Conservation (phyloP, 2,113 vertebrate genomes). For the Crocuta crocuta region DNA sequence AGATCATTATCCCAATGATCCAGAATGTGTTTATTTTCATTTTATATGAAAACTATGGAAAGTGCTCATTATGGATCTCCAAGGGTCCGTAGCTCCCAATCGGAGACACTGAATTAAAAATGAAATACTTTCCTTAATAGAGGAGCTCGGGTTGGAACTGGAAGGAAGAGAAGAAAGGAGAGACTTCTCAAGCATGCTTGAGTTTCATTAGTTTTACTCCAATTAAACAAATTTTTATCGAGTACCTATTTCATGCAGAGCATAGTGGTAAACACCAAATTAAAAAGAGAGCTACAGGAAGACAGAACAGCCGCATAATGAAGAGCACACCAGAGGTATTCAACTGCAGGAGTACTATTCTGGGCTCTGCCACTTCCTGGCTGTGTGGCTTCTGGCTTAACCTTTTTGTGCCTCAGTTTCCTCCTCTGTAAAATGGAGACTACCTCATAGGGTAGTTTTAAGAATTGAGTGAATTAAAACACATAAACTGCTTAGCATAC, state of each 20-base stretch:
- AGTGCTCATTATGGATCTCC: neutral
- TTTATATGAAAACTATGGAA: constrained; percentile 3
- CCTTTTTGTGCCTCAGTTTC: neutral
- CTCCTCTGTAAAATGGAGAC: neutral
- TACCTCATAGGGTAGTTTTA: neutral
- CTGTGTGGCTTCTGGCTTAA: neutral
- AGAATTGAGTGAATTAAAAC: neutral
- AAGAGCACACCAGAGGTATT: neutral
- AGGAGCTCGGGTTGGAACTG: neutral
- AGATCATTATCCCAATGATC: neutral
- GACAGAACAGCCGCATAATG: neutral
- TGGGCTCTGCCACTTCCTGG: neutral
- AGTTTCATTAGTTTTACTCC: neutral
- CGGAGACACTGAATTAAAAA: neutral
- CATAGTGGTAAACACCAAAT: neutral
- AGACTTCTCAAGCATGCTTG: neutral
- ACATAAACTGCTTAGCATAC: neutral
- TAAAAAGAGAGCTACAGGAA: neutral
- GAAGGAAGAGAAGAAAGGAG: neutral
- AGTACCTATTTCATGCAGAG: neutral
- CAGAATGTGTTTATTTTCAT: constrained; percentile 2
- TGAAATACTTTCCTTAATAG: neutral
- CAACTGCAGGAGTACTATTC: neutral
- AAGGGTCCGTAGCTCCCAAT: neutral
- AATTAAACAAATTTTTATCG: neutral